phyloP scores from a whole-genome alignment of 2,888 invertebrate species.

The Platerodrilus igneus region DNA sequence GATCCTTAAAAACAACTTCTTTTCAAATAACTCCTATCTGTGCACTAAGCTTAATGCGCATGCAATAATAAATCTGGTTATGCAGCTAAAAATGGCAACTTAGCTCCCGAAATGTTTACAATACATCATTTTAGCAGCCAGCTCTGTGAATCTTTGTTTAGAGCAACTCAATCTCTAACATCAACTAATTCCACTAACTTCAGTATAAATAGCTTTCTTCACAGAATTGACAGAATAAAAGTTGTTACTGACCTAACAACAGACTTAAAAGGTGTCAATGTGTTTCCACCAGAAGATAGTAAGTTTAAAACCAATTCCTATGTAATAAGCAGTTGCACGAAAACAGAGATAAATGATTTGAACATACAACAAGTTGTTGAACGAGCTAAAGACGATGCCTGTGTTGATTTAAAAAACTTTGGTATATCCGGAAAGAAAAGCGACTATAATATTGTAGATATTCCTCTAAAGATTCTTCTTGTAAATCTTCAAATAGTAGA shows the following conservation, averaged over 20 bases:
- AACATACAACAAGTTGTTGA: too few relatives aligned
- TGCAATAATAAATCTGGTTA: neutral
- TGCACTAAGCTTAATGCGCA: neutral
- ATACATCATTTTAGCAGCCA: neutral
- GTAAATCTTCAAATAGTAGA: too few relatives aligned
- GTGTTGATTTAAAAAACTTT: too few relatives aligned
- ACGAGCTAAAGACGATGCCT: too few relatives aligned
- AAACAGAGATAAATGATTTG: too few relatives aligned
- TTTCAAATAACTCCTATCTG: neutral
- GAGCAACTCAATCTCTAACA: neutral
- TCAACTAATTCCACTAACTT: conserved; percentile 1
- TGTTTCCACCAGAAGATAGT: neutral
- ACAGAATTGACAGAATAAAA: neutral
- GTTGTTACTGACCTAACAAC: neutral
- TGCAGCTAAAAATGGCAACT: neutral
- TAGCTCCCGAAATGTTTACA: neutral
- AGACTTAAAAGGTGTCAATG: neutral
- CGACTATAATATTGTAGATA: too few relatives aligned
- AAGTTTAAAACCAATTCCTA: too few relatives aligned
- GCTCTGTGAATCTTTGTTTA: neutral
- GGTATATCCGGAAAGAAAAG: too few relatives aligned
- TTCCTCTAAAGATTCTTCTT: too few relatives aligned
- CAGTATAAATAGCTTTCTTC: neutral
- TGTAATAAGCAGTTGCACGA: too few relatives aligned
- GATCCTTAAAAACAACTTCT: neutral